Evolutionary conservation across 2,113 vertebrate genomes (phyloP), one percentile per base, ranked within the genome.

Genomic region (Caretta caretta): DNA sequence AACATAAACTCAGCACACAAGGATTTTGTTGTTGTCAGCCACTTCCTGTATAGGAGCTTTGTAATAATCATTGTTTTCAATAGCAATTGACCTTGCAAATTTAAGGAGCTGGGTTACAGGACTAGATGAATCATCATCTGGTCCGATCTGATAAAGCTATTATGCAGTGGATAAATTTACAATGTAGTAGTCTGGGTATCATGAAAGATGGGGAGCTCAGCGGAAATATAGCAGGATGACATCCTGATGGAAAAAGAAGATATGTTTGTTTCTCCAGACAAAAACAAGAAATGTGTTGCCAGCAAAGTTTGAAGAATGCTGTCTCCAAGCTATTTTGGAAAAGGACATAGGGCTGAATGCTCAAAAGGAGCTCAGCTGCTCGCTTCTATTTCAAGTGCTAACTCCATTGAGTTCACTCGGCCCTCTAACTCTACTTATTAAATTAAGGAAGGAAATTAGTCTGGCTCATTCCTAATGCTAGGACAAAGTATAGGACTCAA

Each of bases 61-160:
- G 92, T 79, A 95, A 87, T 83, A 96, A 97, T 94, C 94, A 96
- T 96, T 56, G 83, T 96, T 65, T 97, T 97, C 92, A 94, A 42
- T 80, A 90, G 87, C 94, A 96, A 96, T 94, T 97, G 97, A 97
- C 95, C 93, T 97, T 97, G 96, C 90, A 96, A 94, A 94, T 97
- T 76, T 50, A 93, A 93, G 92, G 87, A 97, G 59, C 8, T 65
- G 29, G 29, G 59, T 14, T 65, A 16, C 14, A 16, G 59, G 31
- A 65, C 29, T 65, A 65, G 59, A 65, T 65, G 31, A 65, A 31
- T 65, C 29, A 65, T 16, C 59, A 65, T 65, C 59, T 65, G 59
- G 59, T 31, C 13, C 14, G 59, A 65, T 65, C 59, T 35, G 29
- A 65, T 65, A 16, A 35, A 29, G 27, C 27, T 65, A 65, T 29